Conservation (phyloP, 2,888 invertebrate genomes). For the Microchrysa polita region DNA sequence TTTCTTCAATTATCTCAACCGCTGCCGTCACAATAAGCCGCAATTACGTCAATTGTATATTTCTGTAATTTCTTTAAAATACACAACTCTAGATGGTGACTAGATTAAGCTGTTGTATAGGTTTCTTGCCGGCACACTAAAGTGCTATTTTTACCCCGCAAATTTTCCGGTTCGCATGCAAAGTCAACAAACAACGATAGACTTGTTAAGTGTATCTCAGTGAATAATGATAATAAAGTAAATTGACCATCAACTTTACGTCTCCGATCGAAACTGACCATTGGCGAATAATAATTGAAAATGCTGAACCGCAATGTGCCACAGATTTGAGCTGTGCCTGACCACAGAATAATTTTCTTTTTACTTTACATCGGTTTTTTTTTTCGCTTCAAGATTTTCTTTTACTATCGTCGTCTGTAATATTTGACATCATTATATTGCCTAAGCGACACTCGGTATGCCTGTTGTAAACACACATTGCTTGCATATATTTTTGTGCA, state of each 20-base stretch:
- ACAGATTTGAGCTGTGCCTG: background rate
- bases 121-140: too few relatives aligned
- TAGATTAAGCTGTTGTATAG: too few relatives aligned
- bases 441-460: background rate
- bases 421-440: conserved; percentile 7
- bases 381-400: background rate
- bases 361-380: too few relatives aligned
- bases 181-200: background rate
- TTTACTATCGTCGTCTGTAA: background rate
- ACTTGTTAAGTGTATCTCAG: conserved; percentile 7
- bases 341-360: background rate
- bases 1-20: too few relatives aligned
- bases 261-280: background rate
- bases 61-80: too few relatives aligned
- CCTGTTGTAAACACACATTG: background rate
- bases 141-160: background rate
- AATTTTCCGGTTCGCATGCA: background rate
- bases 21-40: too few relatives aligned
- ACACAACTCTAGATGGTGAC: too few relatives aligned
- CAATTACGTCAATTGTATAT: too few relatives aligned
- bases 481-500: conserved; percentile 6
- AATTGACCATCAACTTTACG: background rate
- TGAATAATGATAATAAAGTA: conserved; percentile 2
- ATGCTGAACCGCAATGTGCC: background rate
- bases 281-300: background rate